Conservation (phyloP, 2,113 vertebrate species). For the Melanerpes aurifrons region DNA sequence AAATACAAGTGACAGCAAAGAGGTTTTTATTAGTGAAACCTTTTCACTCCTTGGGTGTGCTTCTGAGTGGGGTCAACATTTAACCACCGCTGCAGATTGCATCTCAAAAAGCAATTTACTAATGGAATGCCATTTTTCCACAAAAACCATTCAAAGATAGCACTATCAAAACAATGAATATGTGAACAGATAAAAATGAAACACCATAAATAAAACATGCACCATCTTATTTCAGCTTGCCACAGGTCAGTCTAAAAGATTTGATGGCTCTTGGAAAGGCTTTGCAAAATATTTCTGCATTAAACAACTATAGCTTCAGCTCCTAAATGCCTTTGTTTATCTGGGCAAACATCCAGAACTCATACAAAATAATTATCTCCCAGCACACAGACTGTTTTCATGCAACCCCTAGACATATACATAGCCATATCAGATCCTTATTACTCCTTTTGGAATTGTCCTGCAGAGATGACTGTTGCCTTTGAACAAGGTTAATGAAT, state of each 20-base stretch:
- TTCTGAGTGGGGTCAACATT: neutral
- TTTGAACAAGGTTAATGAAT: slow-evolving; percentile 53
- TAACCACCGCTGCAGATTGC: neutral
- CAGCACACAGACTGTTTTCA: slow-evolving; percentile 18
- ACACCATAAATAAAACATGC: slow-evolving; percentile 34
- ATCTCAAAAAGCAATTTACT: slow-evolving; percentile 16
- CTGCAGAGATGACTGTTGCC: neutral
- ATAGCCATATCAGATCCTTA: slow-evolving; percentile 21
- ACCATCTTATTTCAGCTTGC: slow-evolving; percentile 20
- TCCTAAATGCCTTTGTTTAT: slow-evolving; percentile 39
- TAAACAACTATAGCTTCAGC: neutral
- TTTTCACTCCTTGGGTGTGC: neutral
- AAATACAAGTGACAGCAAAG: neutral
- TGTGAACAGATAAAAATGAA: slow-evolving; percentile 33
- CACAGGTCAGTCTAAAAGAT: slow-evolving; percentile 30
- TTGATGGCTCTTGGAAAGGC: slow-evolving; percentile 44
- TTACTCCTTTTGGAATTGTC: slow-evolving; percentile 4
- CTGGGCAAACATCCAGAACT: slow-evolving; percentile 42
- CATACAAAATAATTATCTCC: slow-evolving; percentile 58
- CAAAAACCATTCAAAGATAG: slow-evolving; percentile 2
- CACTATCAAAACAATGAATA: slow-evolving; percentile 33
- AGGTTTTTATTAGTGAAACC: neutral
- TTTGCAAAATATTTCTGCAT: slow-evolving; percentile 37
- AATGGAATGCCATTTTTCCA: slow-evolving; percentile 14
- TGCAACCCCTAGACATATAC: neutral